These are phyloP conservation scores for Acrocera orbiculus DNA, from an alignment of 2,888 invertebrate species.

Conservation along the genomic window DNA sequence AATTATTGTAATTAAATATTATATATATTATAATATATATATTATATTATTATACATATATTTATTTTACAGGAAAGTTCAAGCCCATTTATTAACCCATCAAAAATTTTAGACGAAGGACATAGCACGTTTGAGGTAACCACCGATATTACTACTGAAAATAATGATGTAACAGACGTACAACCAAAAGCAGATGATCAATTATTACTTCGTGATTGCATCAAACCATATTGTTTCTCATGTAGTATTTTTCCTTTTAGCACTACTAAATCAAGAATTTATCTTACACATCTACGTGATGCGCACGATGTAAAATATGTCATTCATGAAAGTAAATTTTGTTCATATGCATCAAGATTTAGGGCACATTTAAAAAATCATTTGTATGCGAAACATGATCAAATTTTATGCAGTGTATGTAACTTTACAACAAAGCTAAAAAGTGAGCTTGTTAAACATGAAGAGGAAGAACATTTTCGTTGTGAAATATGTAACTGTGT, in stretches of 20 bases:
- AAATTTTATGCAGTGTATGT: conserved; percentile 46
- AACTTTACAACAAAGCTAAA: conserved; percentile 47
- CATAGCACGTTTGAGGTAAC: too few relatives aligned
- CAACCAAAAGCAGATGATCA: conserved; percentile 30
- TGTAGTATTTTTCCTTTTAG: conserved; percentile 62
- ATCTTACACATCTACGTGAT: conserved; percentile 63
- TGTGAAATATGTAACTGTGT: conserved; percentile 82
- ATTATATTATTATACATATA: too few relatives aligned
- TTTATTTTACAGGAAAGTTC: too few relatives aligned
- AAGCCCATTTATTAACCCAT: too few relatives aligned
- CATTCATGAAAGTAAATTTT: conserved; percentile 69
- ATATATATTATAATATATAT: too few relatives aligned
- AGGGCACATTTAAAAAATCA: conserved; percentile 26
- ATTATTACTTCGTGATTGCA: conserved; percentile 60
- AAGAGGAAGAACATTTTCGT: conserved; percentile 61
- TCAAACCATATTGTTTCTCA: conserved; percentile 66
- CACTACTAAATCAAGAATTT: conserved; percentile 69
- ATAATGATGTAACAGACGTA: conserved; percentile 7
- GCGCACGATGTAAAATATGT: conserved; percentile 63
- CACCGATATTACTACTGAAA: conserved; percentile 16
- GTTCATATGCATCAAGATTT: conserved; percentile 71
- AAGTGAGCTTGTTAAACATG: conserved; percentile 47
- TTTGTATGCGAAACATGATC: conserved; percentile 27
- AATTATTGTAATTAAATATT: too few relatives aligned
- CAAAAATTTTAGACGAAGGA: too few relatives aligned